Conservation (phyloP, 2,797 vertebrate genomes). For the Masticophis lateralis region DNA sequence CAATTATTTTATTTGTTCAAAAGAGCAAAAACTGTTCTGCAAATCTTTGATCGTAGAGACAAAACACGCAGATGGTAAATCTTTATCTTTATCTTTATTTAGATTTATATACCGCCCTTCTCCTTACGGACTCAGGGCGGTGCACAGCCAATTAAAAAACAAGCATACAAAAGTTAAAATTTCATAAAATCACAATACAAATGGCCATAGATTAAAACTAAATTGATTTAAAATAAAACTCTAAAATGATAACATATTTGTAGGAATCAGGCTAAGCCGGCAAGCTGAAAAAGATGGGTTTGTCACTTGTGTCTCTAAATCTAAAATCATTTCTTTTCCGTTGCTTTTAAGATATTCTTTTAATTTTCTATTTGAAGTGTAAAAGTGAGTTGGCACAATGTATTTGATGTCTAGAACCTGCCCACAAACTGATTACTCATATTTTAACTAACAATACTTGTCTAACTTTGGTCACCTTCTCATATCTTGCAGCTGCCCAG, state of each 20-base stretch:
- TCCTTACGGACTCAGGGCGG: too few relatives aligned
- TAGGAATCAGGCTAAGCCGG: too few relatives aligned
- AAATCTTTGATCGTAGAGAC: not conserved
- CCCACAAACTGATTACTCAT: not conserved
- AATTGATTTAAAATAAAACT: too few relatives aligned
- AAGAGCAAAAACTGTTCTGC: not conserved
- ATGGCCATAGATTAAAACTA: too few relatives aligned
- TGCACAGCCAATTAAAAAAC: too few relatives aligned
- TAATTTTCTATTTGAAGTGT: not conserved
- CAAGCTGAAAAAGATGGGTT: too few relatives aligned
- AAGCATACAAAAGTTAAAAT: too few relatives aligned
- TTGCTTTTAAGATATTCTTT: not conserved
- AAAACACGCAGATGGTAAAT: not conserved
- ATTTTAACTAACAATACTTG: not conserved
- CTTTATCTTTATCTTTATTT: too few relatives aligned
- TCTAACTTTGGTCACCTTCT: not conserved
- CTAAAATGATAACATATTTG: too few relatives aligned
- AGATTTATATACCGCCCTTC: too few relatives aligned
- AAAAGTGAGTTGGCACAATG: fast-evolving
- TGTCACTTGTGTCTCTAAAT: not conserved
- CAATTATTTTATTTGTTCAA: not conserved
- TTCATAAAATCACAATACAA: too few relatives aligned
- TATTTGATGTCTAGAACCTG: not conserved
- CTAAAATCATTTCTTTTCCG: not conserved
- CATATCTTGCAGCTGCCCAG: constrained; percentile 69